Evolutionary conservation across 2,888 invertebrate genomes (phyloP).

Genomic region (Drosophila siamana): DNA sequence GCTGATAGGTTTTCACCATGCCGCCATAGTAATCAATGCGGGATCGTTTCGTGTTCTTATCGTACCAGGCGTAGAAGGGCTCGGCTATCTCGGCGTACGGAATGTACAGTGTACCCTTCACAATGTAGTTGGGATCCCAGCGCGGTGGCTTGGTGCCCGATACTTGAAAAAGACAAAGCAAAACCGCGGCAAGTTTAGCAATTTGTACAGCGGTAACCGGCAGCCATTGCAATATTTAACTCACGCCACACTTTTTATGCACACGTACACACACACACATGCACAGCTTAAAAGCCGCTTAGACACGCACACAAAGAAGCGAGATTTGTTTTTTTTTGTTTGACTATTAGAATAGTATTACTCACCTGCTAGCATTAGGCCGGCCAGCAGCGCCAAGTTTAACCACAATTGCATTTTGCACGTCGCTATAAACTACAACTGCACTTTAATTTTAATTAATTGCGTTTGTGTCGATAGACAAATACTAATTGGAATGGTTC

Average conservation of each 20-base stretch:
- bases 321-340: slow-evolving; percentile 19
- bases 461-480: slow-evolving; percentile 15
- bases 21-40: slow-evolving; percentile 98
- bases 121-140: slow-evolving; percentile 91
- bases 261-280: slow-evolving; percentile 3
- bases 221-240: slow-evolving; percentile 40
- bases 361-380: slow-evolving; percentile 61
- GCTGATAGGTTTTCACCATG: slow-evolving; percentile 96
- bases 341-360: slow-evolving; percentile 7
- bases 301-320: slow-evolving; percentile 7
- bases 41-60: slow-evolving; percentile 90
- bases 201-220: slow-evolving; percentile 29
- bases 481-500: slow-evolving; percentile 28
- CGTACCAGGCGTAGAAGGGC: slow-evolving; percentile 96
- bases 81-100: slow-evolving; percentile 97
- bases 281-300: slow-evolving; percentile 35
- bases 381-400: slow-evolving; percentile 48
- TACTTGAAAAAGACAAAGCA: slow-evolving; percentile 50
- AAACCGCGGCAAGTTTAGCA: neutral
- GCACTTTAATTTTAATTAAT: slow-evolving; percentile 1
- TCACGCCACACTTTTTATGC: slow-evolving; percentile 47
- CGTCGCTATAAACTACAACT: neutral
- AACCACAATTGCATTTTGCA: slow-evolving; percentile 57
- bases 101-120: slow-evolving; percentile 92
- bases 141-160: slow-evolving; percentile 86